phyloP scores from a whole-genome alignment of 2,797 vertebrate species.

The Sebastes oblongus region DNA sequence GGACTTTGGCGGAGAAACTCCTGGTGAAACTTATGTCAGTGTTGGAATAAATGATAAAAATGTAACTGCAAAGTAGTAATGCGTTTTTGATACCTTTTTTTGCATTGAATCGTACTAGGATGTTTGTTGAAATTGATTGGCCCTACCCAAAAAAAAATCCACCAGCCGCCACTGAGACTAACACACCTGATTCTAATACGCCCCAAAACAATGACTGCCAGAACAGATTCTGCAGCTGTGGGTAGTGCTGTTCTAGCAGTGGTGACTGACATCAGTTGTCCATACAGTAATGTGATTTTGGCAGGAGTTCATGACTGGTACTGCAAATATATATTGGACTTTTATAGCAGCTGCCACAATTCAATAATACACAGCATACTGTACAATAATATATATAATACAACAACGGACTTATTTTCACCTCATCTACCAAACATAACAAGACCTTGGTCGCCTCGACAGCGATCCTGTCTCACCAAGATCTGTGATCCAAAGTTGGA shows the following conservation, averaged over 20 bases:
- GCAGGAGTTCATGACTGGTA: conserved; percentile 9
- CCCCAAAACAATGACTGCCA: not conserved
- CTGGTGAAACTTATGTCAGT: too few species aligned
- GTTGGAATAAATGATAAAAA: too few species aligned
- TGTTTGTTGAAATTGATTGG: too few species aligned
- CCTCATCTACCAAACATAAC: conserved; percentile 13
- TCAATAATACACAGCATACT: conserved; percentile 7
- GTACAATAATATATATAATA: conserved; percentile 9
- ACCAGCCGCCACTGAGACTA: too few species aligned
- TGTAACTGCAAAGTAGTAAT: too few species aligned
- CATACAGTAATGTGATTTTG: conserved; percentile 7
- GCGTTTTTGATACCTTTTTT: too few species aligned
- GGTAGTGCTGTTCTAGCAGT: not conserved
- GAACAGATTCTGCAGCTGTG: not conserved
- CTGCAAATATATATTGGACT: conserved; percentile 6
- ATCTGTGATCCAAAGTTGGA: conserved; percentile 37
- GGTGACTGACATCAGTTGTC: conserved; percentile 12
- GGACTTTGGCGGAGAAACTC: too few species aligned
- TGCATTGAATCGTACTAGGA: too few species aligned
- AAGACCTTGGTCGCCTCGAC: conserved; percentile 15
- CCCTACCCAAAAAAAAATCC: too few species aligned
- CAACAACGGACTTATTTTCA: conserved; percentile 19
- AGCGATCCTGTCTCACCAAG: conserved; percentile 15
- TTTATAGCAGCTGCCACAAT: not conserved
- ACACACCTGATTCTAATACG: not conserved